Conservation (phyloP, 2,113 vertebrate species). For the Stercorarius parasiticus region DNA sequence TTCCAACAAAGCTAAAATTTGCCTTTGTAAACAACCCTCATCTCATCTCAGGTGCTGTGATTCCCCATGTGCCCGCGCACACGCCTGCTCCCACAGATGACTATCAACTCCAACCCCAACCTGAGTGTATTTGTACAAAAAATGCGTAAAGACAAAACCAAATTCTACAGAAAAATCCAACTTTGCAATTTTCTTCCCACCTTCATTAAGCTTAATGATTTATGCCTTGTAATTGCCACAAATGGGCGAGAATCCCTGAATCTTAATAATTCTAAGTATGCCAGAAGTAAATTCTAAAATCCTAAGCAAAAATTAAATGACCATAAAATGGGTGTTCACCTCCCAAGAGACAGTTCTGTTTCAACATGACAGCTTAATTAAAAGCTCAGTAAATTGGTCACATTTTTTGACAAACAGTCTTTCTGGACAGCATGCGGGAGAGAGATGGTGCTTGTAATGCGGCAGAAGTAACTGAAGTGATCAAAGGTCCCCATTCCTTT, state of each 20-base stretch:
- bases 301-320: constrained; percentile 30
- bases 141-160: not conserved
- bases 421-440: rapidly evolving
- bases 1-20: not conserved
- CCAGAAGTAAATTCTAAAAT: not conserved
- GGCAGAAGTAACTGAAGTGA: not conserved
- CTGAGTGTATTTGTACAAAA: not conserved
- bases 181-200: not conserved
- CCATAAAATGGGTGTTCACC: not conserved
- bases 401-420: not conserved
- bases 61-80: not conserved
- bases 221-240: not conserved
- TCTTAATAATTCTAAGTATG: not conserved
- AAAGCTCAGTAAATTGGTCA: constrained; percentile 10
- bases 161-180: not conserved
- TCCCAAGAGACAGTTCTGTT: not conserved
- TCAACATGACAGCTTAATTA: constrained; percentile 17
- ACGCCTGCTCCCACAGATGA: rapidly evolving
- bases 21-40: not conserved
- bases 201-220: not conserved
- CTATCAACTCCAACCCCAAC: rapidly evolving
- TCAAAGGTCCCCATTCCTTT: not conserved
- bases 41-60: not conserved
- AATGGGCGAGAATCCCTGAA: not conserved
- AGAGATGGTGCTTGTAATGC: not conserved